Evolutionary conservation across 2,888 invertebrate genomes (phyloP).

Genomic region (Heliconius charithonia): DNA sequence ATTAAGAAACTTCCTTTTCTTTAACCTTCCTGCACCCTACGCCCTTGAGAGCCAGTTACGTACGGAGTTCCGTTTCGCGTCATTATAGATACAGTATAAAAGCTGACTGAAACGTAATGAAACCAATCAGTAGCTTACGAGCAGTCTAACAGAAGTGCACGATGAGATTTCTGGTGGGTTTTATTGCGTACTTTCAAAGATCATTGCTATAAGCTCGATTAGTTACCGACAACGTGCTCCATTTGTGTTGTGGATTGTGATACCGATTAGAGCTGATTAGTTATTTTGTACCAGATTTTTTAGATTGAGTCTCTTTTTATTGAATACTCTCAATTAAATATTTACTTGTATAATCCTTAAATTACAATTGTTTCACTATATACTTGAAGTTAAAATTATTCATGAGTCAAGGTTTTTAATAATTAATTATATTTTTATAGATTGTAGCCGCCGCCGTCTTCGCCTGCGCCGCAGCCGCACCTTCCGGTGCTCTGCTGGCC

Average conservation of each 20-base stretch:
- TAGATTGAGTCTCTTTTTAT: not conserved
- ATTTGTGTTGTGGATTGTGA: conserved; percentile 12
- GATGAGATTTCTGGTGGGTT: conserved; percentile 40
- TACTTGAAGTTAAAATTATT: not conserved
- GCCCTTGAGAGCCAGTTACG: conserved; percentile 30
- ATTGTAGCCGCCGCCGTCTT: no score
- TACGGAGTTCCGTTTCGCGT: conserved; percentile 12
- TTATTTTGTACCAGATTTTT: not conserved
- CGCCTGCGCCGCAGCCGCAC: no score
- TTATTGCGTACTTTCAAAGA: not conserved
- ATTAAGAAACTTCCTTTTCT: no score
- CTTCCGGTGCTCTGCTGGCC: conserved; percentile 57
- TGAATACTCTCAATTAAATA: not conserved
- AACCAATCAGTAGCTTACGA: conserved; percentile 39
- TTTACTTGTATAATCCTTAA: not conserved
- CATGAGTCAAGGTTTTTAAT: not conserved
- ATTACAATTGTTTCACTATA: not conserved
- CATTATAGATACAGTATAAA: conserved; percentile 27
- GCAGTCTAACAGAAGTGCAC: conserved; percentile 40
- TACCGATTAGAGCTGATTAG: not conserved
- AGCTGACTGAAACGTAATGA: conserved; percentile 41
- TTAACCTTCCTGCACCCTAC: conserved; percentile 30
- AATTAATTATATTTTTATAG: conserved; percentile 59
- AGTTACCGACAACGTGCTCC: not conserved
- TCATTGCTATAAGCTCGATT: conserved; percentile 9